Base-by-base conservation (phyloP, 1,140 invertebrate genomes). In the Drosophila parabipectinata region DNA sequence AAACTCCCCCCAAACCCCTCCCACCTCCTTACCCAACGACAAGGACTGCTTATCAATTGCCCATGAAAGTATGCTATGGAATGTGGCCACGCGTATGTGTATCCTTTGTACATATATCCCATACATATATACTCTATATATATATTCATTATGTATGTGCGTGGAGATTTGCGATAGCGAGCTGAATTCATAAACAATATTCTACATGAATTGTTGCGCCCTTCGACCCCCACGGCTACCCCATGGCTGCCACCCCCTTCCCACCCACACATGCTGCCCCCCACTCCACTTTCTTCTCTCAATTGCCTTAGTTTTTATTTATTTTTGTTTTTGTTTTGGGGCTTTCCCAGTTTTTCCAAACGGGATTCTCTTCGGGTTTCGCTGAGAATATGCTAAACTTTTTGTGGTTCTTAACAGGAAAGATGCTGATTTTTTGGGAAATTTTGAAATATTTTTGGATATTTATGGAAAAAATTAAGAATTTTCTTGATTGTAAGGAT, bases 121-220 rank as follows among this genome's bases (percentile, higher is more conserved):
- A 9, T 37, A n/a, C 34, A 21, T 21, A 21, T 37, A n/a, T 37
- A n/a, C 0, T 1, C 15, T 44, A 44, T 14, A 44, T 44, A 47
- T 18, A 47, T 47, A 9, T 47, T 47, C 18, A 21, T 21, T 47
- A 47, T 44, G 39, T 55, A 24, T 41, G 59, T 32, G 55, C 56
- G 51, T 26, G 67, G 21, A 66, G 66, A 80, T 80, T 71, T 72
- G 56, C 72, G 78, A 80, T 80, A 80, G 64, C 66, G 57, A 77
- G 60, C 71, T 63, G 77, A 75, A 79, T 75, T 71, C 72, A 80
- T 80, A 80, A 76, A 80, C 72, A 80, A 80, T 81, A 77, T 80
- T 80, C 57, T 58, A 56, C 72, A 81, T 77, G 67, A 81, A 81
- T 80, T 80, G 78, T 77, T 80, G 73, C 78, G 61, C 61, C 60